phyloP scores from a whole-genome alignment of 2,797 vertebrate genomes.

The Danio choprae region DNA sequence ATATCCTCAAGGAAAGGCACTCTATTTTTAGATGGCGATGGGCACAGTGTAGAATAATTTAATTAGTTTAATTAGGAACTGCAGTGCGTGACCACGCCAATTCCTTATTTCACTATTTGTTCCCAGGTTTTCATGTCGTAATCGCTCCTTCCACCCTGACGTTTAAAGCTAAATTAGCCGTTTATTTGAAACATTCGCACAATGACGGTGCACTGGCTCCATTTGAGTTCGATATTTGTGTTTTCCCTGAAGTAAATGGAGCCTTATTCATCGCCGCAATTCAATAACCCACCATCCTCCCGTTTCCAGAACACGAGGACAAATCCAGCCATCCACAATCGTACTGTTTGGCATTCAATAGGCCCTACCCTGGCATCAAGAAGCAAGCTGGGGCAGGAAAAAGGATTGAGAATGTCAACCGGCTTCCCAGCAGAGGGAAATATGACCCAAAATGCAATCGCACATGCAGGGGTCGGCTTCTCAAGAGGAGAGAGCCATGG shows the following conservation, averaged over 20 bases:
- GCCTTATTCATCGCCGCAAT: conserved; percentile 10
- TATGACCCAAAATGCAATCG: conserved; percentile 35
- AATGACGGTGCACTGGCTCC: background rate
- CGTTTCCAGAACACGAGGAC: background rate
- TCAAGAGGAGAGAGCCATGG: conserved; percentile 22
- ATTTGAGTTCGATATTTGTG: background rate
- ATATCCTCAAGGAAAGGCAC: conserved; percentile 76
- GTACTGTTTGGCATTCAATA: conserved; percentile 17
- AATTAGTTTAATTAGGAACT: conserved; percentile 75
- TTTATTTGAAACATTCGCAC: conserved; percentile 31
- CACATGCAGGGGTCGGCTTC: conserved; percentile 37
- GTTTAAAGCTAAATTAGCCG: conserved; percentile 22
- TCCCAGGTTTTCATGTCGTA: background rate
- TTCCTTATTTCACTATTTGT: background rate
- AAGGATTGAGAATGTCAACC: conserved; percentile 49
- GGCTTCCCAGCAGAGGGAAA: conserved; percentile 37
- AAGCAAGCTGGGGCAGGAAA: conserved; percentile 44
- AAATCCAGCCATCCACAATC: conserved; percentile 35
- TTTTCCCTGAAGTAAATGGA: conserved; percentile 27
- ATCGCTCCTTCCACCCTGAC: background rate
- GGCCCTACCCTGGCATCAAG: background rate
- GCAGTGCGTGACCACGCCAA: conserved; percentile 47
- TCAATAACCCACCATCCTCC: conserved; percentile 10
- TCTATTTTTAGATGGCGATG: conserved; percentile 73
- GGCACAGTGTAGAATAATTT: conserved; percentile 70